Evolutionary conservation across 2,113 vertebrate genomes (phyloP).

Genomic region (Ageneiosus marmoratus): DNA sequence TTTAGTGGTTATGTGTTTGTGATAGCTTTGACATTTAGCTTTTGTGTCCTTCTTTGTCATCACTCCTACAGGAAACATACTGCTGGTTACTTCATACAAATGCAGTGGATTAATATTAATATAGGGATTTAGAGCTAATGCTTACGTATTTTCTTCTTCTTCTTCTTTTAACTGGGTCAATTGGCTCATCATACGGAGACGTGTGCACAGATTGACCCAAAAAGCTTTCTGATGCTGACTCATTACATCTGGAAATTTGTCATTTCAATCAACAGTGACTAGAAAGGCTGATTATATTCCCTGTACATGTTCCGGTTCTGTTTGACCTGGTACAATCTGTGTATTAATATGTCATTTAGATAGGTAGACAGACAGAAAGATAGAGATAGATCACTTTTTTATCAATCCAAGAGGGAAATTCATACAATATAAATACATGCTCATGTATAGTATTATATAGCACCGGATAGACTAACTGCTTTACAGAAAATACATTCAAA

Average conservation of each 20-base stretch:
- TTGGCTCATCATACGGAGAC: neutral
- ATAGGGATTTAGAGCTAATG: constrained; percentile 25
- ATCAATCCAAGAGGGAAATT: too few species aligned
- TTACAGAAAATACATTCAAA: too few species aligned
- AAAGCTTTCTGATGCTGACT: neutral
- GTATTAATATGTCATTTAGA: neutral
- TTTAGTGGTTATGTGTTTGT: neutral
- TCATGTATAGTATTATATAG: too few species aligned
- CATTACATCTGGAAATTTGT: constrained; percentile 1
- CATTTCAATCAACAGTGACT: neutral
- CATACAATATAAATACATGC: too few species aligned
- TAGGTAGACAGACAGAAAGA: neutral
- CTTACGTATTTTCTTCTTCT: neutral
- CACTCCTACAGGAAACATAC: neutral
- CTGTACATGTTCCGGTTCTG: neutral
- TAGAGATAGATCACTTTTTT: too few species aligned
- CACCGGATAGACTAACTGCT: too few species aligned
- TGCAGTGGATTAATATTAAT: constrained; percentile 38
- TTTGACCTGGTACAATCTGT: neutral
- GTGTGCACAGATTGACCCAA: neutral
- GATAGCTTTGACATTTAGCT: constrained; percentile 3
- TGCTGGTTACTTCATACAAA: neutral
- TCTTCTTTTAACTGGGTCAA: constrained; percentile 22
- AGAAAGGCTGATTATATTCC: neutral
- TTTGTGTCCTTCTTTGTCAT: constrained; percentile 6